Base-by-base conservation (phyloP, 2,888 invertebrate species). In the Brachynemurus nebulosus region DNA sequence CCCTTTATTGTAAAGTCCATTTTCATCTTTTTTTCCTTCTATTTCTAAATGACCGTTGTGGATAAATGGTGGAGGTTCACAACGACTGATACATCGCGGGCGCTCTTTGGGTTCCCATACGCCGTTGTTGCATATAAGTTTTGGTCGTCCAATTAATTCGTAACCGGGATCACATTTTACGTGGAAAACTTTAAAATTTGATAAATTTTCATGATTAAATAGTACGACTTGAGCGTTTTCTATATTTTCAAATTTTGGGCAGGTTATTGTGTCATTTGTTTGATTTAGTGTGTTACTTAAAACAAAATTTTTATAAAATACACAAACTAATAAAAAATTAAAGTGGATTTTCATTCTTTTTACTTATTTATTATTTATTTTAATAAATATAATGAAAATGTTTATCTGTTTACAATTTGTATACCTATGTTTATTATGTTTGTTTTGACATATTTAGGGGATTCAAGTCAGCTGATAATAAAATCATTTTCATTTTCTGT, bases 71-170 rank as follows among this genome's bases (percentile, higher is more conserved):
- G 65, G 65, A 36, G 58, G 50, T 30, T 50, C 46, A 51, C 64
- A 65, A 11, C 56, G 51, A 45, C 54, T 52, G 25, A 53, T 50
- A 47, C 65, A 65, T 33, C 50, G 51, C 9, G 57, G 58, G 38
- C 48, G 40, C 2, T 47, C 45, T 7, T 47, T 42, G 7, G 53
- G 49, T 18, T 60, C 57, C 65, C 65, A 65, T 36, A 53, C 51
- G 6, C 62, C 61, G 46, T 61, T 53, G 17, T 55, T 50, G 45
- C 65, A 65, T 18, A 55, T 50, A 42, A 63, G 53, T 50, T 59
- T 58, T n/a, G 57, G 52, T 21, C 56, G 54, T 16, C 63, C 64
- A 39, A 57, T 51, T 35, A 65, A 52, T 51, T 62, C 61, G 49
- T 55, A 63, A 2, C 61, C 61, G 12, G 51, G 46, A 14, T 57